A percentile compares a stretch with the other conserved stretches of the same genome.
Evolutionary conservation across 1,140 invertebrate species (phyloP).

Genomic region (Brachionus asplanchnoidis): DNA sequence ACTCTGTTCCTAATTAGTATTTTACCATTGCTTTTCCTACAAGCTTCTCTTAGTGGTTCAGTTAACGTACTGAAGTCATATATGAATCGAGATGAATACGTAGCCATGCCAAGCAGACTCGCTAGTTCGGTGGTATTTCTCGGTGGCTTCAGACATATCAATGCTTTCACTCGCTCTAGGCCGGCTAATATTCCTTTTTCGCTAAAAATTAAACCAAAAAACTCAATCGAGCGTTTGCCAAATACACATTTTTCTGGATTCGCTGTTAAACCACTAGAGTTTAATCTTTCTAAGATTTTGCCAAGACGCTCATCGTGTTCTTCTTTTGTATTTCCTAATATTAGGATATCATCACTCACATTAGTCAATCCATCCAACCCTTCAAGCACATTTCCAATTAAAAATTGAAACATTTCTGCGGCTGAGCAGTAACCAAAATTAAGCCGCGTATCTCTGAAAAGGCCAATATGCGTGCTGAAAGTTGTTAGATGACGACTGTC

Average conservation of each 20-base stretch:
- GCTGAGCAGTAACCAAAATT: background rate
- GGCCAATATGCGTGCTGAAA: background rate
- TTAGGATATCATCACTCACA: background rate
- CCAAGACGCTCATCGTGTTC: background rate
- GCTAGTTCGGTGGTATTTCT: conserved; percentile 40
- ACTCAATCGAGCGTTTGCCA: background rate
- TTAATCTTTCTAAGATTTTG: background rate
- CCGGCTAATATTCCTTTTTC: background rate
- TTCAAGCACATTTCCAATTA: background rate
- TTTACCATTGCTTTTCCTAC: background rate
- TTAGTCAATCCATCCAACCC: background rate
- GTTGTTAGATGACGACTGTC: background rate
- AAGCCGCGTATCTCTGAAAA: background rate
- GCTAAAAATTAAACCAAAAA: background rate
- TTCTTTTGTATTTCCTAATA: background rate
- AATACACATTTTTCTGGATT: background rate
- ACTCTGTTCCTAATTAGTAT: background rate
- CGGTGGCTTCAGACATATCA: background rate
- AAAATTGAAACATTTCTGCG: background rate
- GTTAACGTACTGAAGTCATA: conserved; percentile 47
- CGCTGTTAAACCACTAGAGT: background rate
- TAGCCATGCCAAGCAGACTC: conserved; percentile 45
- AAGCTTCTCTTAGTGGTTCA: conserved; percentile 43
- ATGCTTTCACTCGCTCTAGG: background rate
- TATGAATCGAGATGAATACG: conserved; percentile 55